These are phyloP conservation scores for Odontophorus gujanensis DNA, from an alignment of 2,113 vertebrate species.

Conservation along the genomic window DNA sequence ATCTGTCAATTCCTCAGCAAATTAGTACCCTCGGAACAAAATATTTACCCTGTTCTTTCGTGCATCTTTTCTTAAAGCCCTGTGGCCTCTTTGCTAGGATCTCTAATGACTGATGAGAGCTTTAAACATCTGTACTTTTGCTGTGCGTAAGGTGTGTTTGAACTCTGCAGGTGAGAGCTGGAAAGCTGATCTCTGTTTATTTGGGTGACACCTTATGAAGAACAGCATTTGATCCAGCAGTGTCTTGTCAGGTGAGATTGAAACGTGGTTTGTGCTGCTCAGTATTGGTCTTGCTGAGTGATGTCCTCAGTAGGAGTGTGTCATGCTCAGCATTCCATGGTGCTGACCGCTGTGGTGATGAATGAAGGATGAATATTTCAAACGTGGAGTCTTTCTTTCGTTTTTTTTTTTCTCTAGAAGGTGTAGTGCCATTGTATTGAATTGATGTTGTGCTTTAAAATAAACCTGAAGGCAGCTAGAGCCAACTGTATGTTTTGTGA, in stretches of 20 bases:
- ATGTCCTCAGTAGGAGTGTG: neutral
- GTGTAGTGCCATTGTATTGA: neutral
- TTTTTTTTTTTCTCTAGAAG: neutral
- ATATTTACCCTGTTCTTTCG: neutral
- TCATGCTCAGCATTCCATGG: neutral
- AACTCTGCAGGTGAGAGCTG: neutral
- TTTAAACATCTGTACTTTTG: neutral
- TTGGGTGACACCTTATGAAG: neutral
- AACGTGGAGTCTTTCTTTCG: neutral
- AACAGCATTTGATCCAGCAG: neutral
- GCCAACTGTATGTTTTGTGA: neutral
- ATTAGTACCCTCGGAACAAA: neutral
- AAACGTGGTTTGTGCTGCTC: neutral
- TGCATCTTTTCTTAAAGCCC: neutral
- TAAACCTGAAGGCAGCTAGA: neutral
- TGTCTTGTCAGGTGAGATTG: neutral
- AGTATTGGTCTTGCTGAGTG: neutral
- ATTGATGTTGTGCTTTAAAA: neutral
- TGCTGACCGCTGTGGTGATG: neutral
- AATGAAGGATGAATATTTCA: neutral
- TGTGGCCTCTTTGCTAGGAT: neutral
- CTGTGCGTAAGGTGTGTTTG: neutral
- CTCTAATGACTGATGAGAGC: neutral
- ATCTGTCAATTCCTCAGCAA: conserved; percentile 35
- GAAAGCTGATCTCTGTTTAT: neutral